These are phyloP conservation scores for Sylvia borin DNA, from an alignment of 2,797 vertebrate species.

Conservation along the genomic window DNA sequence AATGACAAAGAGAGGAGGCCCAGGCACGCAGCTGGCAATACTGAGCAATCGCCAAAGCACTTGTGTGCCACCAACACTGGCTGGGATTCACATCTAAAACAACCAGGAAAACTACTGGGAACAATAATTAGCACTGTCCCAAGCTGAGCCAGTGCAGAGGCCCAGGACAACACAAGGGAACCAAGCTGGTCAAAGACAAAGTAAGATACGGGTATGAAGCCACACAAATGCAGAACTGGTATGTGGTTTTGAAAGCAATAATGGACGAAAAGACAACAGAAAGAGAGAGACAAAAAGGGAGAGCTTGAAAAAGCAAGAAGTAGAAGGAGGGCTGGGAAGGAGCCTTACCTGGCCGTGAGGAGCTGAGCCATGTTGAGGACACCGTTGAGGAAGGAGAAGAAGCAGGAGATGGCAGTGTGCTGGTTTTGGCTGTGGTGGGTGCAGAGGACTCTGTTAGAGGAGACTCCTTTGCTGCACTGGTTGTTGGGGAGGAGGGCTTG, in stretches of 20 bases:
- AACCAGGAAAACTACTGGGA: neutral
- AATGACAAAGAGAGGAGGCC: neutral
- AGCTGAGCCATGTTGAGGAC: no score
- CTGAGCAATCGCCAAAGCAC: neutral
- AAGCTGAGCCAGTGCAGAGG: no score
- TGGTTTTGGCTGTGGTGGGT: no score
- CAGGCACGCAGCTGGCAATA: neutral
- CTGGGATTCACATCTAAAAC: no score
- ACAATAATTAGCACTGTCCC: neutral
- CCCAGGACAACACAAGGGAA: fast-evolving
- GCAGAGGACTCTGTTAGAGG: no score
- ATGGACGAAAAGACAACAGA: fast-evolving
- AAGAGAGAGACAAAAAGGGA: neutral
- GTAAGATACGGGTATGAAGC: fast-evolving
- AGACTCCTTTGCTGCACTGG: no score
- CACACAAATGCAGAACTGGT: fast-evolving
- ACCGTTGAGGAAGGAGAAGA: no score
- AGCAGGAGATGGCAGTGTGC: no score
- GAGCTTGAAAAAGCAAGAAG: no score
- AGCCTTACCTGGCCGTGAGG: neutral
- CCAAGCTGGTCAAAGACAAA: fast-evolving
- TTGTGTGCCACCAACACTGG: no score
- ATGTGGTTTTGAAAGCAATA: neutral
- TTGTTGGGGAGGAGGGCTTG: no score
- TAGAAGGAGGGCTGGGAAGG: neutral